A percentile compares a stretch with the other conserved stretches of the same genome.
These are phyloP conservation scores for Agonopterix heracliana DNA, from an alignment of 2,888 invertebrate species.

Conservation along the genomic window DNA sequence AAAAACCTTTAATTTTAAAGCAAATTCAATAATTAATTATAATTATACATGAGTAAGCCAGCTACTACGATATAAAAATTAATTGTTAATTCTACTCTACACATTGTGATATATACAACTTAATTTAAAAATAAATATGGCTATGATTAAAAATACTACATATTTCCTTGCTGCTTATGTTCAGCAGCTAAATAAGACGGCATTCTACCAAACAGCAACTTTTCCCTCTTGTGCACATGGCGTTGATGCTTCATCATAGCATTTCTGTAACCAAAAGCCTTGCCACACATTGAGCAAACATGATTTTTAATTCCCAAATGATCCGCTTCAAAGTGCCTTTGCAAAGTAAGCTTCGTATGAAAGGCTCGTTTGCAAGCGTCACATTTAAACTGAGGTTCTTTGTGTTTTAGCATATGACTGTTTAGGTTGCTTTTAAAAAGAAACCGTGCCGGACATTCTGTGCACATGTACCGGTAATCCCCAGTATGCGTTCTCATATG, in stretches of 20 bases:
- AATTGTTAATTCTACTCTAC: too few relatives aligned
- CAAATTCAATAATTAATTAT: too few relatives aligned
- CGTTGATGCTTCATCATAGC: conserved; percentile 45
- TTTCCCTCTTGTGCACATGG: conserved; percentile 43
- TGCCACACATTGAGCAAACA: conserved; percentile 40
- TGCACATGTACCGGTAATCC: conserved; percentile 41
- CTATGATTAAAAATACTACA: background rate
- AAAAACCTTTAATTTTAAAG: too few relatives aligned
- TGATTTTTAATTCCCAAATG: conserved; percentile 43
- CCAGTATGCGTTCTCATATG: conserved; percentile 15
- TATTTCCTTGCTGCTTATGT: background rate
- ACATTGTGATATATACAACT: too few relatives aligned
- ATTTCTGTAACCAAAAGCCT: conserved; percentile 44
- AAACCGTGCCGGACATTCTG: conserved; percentile 38
- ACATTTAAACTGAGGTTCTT: conserved; percentile 38
- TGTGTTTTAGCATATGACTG: conserved; percentile 35
- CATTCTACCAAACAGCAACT: conserved; percentile 25
- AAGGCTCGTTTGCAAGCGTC: conserved; percentile 38
- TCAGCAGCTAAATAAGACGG: conserved; percentile 23
- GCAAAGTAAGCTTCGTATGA: conserved; percentile 32
- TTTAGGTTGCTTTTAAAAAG: conserved; percentile 41
- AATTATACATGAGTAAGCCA: too few relatives aligned
- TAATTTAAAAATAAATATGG: too few relatives aligned
- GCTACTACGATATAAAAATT: too few relatives aligned
- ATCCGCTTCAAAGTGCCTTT: conserved; percentile 38